These are phyloP conservation scores for Gallinago nigripennis DNA, from an alignment of 2,797 vertebrate species.

Conservation along the genomic window DNA sequence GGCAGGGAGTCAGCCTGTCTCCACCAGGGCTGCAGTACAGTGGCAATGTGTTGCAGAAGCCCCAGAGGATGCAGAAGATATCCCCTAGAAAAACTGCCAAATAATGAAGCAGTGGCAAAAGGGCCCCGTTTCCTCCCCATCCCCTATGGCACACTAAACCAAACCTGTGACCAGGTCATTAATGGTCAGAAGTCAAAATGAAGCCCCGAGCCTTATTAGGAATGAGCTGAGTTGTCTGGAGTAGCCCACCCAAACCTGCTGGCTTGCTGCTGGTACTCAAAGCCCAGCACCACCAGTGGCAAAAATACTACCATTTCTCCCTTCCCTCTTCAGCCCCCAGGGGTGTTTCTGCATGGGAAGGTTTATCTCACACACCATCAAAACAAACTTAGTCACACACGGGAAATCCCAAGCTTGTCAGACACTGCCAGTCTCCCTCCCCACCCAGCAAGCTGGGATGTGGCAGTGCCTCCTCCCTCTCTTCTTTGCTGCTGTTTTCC, in stretches of 20 bases:
- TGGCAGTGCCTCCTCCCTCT: neutral
- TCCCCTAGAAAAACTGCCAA: neutral
- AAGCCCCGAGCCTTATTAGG: neutral
- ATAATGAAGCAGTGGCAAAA: neutral
- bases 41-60: neutral
- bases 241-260: neutral
- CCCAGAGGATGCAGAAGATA: neutral
- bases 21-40: neutral
- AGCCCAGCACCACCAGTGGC: neutral
- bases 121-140: fast-evolving
- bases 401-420: neutral
- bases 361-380: neutral
- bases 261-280: neutral
- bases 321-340: fast-evolving
- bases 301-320: neutral
- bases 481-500: neutral
- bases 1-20: neutral
- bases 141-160: neutral
- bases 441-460: fast-evolving
- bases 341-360: neutral
- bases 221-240: neutral
- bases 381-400: neutral
- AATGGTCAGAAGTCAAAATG: neutral
- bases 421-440: neutral
- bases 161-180: neutral